Evolutionary conservation across 2,797 vertebrate species (phyloP).

Genomic region (Gallirallus australis): DNA sequence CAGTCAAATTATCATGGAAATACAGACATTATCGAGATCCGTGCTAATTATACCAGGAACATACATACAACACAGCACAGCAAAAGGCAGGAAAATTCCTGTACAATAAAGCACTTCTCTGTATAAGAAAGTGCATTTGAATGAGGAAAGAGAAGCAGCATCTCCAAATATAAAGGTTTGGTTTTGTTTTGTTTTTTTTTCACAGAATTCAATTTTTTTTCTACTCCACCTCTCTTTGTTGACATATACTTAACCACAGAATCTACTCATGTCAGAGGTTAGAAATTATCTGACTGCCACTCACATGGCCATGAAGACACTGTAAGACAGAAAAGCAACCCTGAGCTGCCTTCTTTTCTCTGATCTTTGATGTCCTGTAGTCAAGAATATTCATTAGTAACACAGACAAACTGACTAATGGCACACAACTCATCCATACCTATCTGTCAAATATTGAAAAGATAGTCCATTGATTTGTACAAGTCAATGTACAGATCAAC

Average conservation of each 20-base stretch:
- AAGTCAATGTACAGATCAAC: constrained; percentile 41
- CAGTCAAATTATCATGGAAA: background rate
- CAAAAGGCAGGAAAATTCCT: background rate
- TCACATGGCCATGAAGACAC: background rate
- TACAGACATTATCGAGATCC: background rate
- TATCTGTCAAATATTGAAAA: constrained; percentile 34
- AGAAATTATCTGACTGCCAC: constrained; percentile 3
- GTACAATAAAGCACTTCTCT: background rate
- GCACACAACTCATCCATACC: constrained; percentile 21
- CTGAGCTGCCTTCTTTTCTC: background rate
- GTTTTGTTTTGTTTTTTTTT: background rate
- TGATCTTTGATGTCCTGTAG: background rate
- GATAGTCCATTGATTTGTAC: constrained; percentile 57
- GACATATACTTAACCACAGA: background rate
- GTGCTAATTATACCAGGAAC: background rate
- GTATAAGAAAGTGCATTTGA: background rate
- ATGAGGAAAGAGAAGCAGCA: background rate
- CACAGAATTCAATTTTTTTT: fast-evolving
- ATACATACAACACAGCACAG: background rate
- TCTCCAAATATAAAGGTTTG: background rate
- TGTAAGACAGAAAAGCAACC: background rate
- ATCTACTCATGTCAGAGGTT: background rate
- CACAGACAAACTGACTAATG: constrained; percentile 3
- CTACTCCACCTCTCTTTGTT: background rate
- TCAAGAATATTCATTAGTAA: constrained; percentile 24